Conservation (phyloP, 2,113 vertebrate genomes). For the Mystacornis crossleyi region DNA sequence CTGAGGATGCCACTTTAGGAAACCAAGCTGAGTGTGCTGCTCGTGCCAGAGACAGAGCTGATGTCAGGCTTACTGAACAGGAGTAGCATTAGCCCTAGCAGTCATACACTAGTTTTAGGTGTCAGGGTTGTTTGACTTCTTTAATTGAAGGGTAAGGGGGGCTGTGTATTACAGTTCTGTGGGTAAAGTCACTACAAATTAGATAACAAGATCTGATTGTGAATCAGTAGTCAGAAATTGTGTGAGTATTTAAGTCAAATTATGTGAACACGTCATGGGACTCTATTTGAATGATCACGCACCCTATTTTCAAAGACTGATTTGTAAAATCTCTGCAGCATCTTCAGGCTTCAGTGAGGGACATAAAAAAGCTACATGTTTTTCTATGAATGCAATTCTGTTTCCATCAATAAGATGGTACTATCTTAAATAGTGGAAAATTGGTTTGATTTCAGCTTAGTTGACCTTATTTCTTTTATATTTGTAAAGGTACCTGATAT, state of each 20-base stretch:
- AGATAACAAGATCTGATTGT: not conserved
- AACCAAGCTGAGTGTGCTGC: not conserved
- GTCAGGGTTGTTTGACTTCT: not conserved
- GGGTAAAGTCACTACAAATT: not conserved
- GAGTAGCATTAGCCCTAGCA: not conserved
- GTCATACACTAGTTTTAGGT: not conserved
- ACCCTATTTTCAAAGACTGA: not conserved
- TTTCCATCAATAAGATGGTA: not conserved
- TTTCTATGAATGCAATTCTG: not conserved
- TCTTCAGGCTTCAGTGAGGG: not conserved
- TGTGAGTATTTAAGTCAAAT: not conserved
- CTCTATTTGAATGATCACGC: not conserved
- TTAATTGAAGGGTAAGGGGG: not conserved
- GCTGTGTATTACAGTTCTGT: not conserved
- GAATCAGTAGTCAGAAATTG: not conserved
- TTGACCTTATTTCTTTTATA: not conserved
- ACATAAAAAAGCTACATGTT: not conserved
- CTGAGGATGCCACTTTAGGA: conserved; percentile 6
- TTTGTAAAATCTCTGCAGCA: not conserved
- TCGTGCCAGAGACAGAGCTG: not conserved
- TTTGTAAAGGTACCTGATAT: not conserved
- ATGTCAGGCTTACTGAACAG: not conserved
- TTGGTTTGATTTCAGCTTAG: not conserved
- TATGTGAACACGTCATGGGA: not conserved
- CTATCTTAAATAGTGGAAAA: not conserved